A percentile compares a stretch with the other conserved stretches of the same genome.
phyloP scores from a whole-genome alignment of 2,888 invertebrate genomes.

The Lottia gigantea region DNA sequence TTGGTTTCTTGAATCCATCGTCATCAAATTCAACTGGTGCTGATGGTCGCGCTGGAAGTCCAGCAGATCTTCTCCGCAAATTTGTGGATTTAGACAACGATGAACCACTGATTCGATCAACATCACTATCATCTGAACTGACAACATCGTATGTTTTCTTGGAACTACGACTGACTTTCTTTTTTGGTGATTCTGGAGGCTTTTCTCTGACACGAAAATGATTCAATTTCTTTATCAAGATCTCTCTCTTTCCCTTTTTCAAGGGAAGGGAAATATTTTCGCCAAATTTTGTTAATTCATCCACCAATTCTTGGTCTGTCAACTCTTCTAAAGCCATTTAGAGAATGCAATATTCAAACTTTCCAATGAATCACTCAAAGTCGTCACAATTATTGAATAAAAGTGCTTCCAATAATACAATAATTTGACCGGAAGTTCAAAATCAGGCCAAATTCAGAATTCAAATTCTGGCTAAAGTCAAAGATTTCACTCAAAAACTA shows the following conservation, averaged over 20 bases:
- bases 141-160: conserved; percentile 21
- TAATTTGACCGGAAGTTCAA: too few species aligned
- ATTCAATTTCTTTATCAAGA: conserved; percentile 56
- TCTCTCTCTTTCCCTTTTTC: conserved; percentile 45
- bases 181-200: background rate
- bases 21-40: conserved; percentile 26
- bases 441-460: too few species aligned
- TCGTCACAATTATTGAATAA: too few species aligned
- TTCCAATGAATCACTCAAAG: too few species aligned
- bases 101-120: conserved; percentile 14
- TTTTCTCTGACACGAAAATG: conserved; percentile 50
- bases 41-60: conserved; percentile 19
- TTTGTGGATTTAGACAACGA: conserved; percentile 16
- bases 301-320: conserved; percentile 47
- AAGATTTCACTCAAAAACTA: too few species aligned
- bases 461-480: too few species aligned
- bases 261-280: conserved; percentile 51
- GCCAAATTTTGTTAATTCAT: conserved; percentile 49
- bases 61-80: conserved; percentile 24
- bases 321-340: conserved; percentile 56
- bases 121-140: conserved; percentile 36
- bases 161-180: background rate
- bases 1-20: conserved; percentile 27
- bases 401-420: too few species aligned
- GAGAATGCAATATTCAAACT: background rate